Conservation (phyloP, 2,113 vertebrate species). For the Aviceda subcristata region DNA sequence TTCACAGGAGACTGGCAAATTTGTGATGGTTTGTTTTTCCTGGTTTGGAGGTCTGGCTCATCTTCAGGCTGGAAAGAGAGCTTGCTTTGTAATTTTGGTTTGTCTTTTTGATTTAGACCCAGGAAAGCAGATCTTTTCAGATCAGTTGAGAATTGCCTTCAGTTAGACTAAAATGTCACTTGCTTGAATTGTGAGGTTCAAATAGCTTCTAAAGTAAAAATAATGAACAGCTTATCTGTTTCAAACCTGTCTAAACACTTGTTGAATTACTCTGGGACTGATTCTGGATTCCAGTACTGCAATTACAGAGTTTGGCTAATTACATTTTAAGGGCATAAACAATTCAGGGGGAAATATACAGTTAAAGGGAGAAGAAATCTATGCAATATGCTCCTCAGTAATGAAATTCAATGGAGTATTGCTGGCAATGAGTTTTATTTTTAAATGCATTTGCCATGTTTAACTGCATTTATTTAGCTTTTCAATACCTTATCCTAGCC, state of each 20-base stretch:
- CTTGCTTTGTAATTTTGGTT: not conserved
- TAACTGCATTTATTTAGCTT: conserved; percentile 14
- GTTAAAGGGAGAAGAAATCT: not conserved
- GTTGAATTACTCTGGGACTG: not conserved
- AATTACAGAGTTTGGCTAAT: not conserved
- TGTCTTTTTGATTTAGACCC: not conserved
- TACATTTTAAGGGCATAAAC: conserved; percentile 12
- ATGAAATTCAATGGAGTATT: not conserved
- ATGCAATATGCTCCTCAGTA: not conserved
- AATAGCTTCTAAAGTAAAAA: not conserved
- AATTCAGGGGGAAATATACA: not conserved
- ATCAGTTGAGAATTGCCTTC: not conserved
- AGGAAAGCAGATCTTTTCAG: not conserved
- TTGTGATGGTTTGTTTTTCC: not conserved
- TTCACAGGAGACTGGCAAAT: not conserved
- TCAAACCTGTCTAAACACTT: not conserved
- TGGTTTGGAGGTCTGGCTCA: not conserved
- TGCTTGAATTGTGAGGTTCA: not conserved
- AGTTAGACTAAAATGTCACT: not conserved
- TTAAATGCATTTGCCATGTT: not conserved
- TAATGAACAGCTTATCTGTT: not conserved
- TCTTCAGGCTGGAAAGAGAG: not conserved
- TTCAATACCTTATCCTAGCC: not conserved
- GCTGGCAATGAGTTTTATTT: not conserved
- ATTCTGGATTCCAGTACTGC: not conserved